Base-by-base conservation (phyloP, 1,140 invertebrate species). In the Meloidogyne floridensis region DNA sequence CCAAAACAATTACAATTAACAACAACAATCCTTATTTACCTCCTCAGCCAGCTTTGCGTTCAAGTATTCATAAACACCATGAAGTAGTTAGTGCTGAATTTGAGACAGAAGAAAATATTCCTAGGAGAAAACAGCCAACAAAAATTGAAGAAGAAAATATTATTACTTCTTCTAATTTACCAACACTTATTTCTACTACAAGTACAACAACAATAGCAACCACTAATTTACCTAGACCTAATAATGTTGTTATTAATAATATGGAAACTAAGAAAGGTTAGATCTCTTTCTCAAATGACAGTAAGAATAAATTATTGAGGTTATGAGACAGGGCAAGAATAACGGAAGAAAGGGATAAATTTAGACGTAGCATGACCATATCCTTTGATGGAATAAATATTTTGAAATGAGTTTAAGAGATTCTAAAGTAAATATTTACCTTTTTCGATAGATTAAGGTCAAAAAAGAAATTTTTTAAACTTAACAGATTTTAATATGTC, bases 21-120 rank as follows among this genome's bases (percentile, higher is more conserved):
- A 65, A 59, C 13, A 59, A 65, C 7, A 65, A 65, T 65, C 59
- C 59, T 18, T 65, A 65, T 65, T 6, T 56, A 53, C 75, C 20
- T 3, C 42, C 32, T 56, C 75, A 76, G 43, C 75, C 13, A 11
- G 11, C n/a, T 18, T 81, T 18, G 43, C 71, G n/a, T 80, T 82
- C 20, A 85, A 84, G 10, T 15, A 80, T n/a, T n/a, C 2, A 65
- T n/a, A 65, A n/a, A 65, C 75, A 65, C 7, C 65, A 43, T 59
- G 80, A 82, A 53, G 76, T 76, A 51, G 73, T 85, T 47, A 83
- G 74, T 18, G 82, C 85, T n/a, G 86, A 86, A n/a, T 90, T 90
- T 75, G 88, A 88, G 78, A 88, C 87, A 51, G 77, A 85, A 43
- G 87, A 90, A 70, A 88, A 90, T 77, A 70, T 70, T 78, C 77